Conservation (phyloP, 2,888 invertebrate genomes). For the Cheilosia urbana region DNA sequence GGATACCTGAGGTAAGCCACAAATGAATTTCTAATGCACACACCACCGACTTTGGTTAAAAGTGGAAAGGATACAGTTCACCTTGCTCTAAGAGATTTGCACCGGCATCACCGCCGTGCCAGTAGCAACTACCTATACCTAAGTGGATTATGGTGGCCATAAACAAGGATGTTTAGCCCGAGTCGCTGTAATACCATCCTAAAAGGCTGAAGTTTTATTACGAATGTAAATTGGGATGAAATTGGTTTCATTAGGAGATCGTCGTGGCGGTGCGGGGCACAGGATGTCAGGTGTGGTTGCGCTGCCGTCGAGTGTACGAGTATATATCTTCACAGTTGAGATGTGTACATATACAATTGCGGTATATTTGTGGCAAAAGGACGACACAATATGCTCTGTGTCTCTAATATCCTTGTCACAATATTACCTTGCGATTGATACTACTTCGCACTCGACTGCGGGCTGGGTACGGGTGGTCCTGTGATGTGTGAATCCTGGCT, state of each 20-base stretch:
- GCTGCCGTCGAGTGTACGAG: background rate
- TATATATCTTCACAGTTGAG: constrained; percentile 20
- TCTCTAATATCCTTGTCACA: constrained; percentile 58
- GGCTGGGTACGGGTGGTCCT: background rate
- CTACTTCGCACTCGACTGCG: constrained; percentile 47
- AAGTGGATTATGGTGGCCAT: constrained; percentile 74
- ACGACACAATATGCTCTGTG: constrained; percentile 34
- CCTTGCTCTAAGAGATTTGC: constrained; percentile 58
- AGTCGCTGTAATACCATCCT: constrained; percentile 42
- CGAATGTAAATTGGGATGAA: constrained; percentile 74
- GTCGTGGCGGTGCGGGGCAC: background rate
- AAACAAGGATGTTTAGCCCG: constrained; percentile 72
- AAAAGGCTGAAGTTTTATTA: constrained; percentile 74
- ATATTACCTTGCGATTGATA: constrained; percentile 69
- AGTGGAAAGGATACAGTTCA: constrained; percentile 36
- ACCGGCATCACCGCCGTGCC: constrained; percentile 4
- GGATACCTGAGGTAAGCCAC: constrained; percentile 57
- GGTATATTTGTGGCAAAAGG: constrained; percentile 46
- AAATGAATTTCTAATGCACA: constrained; percentile 74
- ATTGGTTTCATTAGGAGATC: constrained; percentile 67
- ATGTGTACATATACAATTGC: constrained; percentile 22
- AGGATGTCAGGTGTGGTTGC: constrained; percentile 41
- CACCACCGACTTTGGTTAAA: constrained; percentile 24
- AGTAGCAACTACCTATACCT: constrained; percentile 26
- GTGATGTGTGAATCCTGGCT: background rate